Percentiles rank a stretch among this genome's conserved stretches.
These are phyloP conservation scores for Cossypha polioptera DNA, from an alignment of 2,797 vertebrate species.

Conservation along the genomic window DNA sequence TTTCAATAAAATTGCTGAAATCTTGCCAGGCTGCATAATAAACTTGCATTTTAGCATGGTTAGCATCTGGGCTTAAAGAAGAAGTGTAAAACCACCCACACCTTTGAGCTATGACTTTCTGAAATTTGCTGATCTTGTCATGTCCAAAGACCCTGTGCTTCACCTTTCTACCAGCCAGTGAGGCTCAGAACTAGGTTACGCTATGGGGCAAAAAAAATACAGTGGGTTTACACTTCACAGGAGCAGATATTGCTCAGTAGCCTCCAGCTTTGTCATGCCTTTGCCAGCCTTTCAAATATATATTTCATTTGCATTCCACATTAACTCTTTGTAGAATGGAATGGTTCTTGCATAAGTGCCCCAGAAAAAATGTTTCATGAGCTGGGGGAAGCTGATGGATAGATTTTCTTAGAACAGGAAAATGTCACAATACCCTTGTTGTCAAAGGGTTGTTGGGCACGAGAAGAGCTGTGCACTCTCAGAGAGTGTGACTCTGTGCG, in stretches of 20 bases:
- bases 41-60: constrained; percentile 13
- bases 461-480: background rate
- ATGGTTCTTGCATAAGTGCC: background rate
- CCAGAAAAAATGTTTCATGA: background rate
- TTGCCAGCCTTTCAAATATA: background rate
- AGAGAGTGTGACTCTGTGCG: too few relatives aligned
- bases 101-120: background rate
- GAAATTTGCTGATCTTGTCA: background rate
- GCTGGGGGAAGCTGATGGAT: background rate
- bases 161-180: background rate
- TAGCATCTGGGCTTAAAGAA: constrained; percentile 1
- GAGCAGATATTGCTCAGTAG: background rate
- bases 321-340: background rate
- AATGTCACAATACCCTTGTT: background rate
- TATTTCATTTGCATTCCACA: background rate
- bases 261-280: background rate
- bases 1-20: constrained; percentile 30
- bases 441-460: background rate
- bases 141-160: background rate
- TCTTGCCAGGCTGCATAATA: constrained; percentile 2
- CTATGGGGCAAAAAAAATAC: background rate
- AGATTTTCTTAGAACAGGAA: background rate
- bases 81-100: background rate
- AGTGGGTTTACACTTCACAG: background rate
- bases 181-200: background rate